Evolutionary conservation across 2,113 vertebrate species (phyloP).

Genomic region (Petroica traversi): DNA sequence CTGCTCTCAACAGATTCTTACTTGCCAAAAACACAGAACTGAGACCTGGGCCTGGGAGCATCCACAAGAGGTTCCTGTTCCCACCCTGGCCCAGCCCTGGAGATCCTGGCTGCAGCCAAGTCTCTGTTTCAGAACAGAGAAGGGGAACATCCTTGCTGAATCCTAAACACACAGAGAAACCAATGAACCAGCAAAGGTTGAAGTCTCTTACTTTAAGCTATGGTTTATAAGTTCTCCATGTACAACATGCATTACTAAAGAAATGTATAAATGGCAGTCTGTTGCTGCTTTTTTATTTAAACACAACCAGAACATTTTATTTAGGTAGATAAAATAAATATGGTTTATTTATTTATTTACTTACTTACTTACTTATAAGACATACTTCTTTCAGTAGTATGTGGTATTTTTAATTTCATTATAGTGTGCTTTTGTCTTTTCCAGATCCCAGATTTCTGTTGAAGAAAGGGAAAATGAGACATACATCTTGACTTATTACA

Average conservation of each 20-base stretch:
- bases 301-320: not conserved
- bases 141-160: not conserved
- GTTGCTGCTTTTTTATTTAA: not conserved
- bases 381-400: not conserved
- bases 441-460: not conserved
- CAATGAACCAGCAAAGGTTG: not conserved
- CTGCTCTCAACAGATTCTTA: rapidly evolving
- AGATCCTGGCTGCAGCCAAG: not conserved
- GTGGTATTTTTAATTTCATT: not conserved
- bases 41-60: not conserved
- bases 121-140: not conserved
- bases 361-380: too few species aligned
- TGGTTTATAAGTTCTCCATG: not conserved
- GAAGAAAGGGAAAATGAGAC: not conserved
- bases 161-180: not conserved
- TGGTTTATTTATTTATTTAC: too few species aligned
- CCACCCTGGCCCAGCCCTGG: not conserved
- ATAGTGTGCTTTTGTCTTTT: not conserved
- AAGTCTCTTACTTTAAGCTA: not conserved
- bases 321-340: not conserved
- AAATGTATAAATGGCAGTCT: not conserved
- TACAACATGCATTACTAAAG: not conserved
- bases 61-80: not conserved
- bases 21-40: not conserved
- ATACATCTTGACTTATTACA: not conserved